phyloP scores from a whole-genome alignment of 2,797 vertebrate species.

The Sebastes aleutianus region DNA sequence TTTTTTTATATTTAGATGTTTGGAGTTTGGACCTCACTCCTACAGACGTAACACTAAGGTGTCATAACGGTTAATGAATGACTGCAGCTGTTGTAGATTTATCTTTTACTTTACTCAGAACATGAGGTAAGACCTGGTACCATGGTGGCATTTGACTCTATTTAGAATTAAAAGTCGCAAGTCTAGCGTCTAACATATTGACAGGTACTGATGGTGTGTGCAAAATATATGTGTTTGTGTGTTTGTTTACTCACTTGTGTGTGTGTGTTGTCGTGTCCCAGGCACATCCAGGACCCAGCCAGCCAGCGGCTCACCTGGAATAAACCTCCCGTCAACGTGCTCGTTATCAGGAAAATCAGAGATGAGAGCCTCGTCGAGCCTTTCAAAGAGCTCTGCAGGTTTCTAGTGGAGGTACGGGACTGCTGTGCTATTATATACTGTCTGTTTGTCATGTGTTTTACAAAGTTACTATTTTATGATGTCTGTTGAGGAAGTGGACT shows the following conservation, averaged over 20 bases:
- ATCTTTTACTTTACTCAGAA: neutral
- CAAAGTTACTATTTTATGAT: neutral
- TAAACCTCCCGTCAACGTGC: constrained; percentile 83
- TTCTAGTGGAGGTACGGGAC: constrained; percentile 80
- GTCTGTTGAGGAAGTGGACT: neutral
- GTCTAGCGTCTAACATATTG: neutral
- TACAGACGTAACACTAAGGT: neutral
- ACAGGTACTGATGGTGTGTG: neutral
- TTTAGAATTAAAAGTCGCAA: neutral
- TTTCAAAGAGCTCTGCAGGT: constrained; percentile 86
- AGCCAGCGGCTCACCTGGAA: constrained; percentile 87
- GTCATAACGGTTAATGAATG: constrained; percentile 44
- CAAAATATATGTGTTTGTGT: neutral
- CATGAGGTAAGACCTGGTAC: neutral
- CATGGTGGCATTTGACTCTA: neutral
- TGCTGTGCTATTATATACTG: accelerated
- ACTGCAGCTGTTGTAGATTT: constrained; percentile 2
- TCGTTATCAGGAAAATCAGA: constrained; percentile 85
- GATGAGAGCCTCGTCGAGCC: constrained; percentile 84
- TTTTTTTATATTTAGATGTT: neutral
- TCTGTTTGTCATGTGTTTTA: neutral
- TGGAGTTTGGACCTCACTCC: constrained; percentile 58
- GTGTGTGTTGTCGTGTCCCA: constrained; percentile 40
- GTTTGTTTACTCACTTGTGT: neutral
- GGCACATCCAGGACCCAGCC: constrained; percentile 88